Evolutionary conservation across 2,797 vertebrate genomes (phyloP).

Genomic region (Potorous gilbertii): DNA sequence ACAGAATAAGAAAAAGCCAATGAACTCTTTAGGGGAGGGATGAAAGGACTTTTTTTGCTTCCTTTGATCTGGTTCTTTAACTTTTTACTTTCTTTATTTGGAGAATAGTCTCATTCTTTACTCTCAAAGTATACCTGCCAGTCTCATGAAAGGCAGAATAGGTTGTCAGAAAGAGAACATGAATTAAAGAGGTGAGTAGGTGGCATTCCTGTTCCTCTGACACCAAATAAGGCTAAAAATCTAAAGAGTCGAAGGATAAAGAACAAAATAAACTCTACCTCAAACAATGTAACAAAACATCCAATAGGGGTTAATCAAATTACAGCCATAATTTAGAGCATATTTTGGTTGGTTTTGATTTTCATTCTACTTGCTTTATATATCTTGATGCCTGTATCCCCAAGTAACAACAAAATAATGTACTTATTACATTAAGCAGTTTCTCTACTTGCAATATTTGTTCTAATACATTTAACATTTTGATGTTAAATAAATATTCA

Average conservation of each 20-base stretch:
- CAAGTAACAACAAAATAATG: neutral
- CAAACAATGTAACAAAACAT: constrained; percentile 29
- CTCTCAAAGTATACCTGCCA: neutral
- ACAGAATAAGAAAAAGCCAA: neutral
- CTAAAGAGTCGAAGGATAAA: neutral
- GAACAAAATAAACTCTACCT: constrained; percentile 26
- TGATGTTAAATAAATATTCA: neutral
- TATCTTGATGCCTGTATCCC: neutral
- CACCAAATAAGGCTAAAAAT: constrained; percentile 21
- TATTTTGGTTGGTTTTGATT: constrained; percentile 45
- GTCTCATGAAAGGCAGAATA: constrained; percentile 11
- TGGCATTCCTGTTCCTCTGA: neutral
- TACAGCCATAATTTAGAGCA: neutral
- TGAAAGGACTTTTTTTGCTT: neutral
- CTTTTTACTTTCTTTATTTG: constrained; percentile 14
- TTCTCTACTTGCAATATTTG: neutral
- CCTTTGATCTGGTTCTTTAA: constrained; percentile 1
- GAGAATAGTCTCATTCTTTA: constrained; percentile 20
- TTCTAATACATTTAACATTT: neutral
- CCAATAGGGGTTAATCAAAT: constrained; percentile 32
- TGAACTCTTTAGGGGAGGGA: neutral
- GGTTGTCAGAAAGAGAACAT: constrained; percentile 11
- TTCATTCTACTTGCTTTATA: constrained; percentile 25
- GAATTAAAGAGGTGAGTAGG: neutral
- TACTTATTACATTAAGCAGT: neutral